A percentile compares a stretch with the other conserved stretches of the same genome.
Conservation (phyloP, 2,797 vertebrate species). For the Acanthiza pusilla region DNA sequence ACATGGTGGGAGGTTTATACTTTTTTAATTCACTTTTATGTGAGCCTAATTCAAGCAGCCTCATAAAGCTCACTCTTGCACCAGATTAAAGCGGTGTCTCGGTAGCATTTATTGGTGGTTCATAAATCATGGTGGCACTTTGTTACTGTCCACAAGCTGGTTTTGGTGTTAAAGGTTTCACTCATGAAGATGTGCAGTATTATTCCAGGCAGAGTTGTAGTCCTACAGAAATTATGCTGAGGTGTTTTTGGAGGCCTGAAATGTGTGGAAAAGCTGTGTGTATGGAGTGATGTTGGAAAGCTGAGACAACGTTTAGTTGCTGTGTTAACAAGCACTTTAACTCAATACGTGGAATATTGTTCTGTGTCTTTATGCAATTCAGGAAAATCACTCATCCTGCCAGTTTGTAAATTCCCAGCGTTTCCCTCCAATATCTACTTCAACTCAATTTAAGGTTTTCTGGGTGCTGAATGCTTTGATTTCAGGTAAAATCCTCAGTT, state of each 20-base stretch:
- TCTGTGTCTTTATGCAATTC: neutral
- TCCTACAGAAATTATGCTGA: neutral
- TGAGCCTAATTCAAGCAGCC: neutral
- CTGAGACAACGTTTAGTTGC: neutral
- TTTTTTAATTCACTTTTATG: neutral
- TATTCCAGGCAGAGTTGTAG: neutral
- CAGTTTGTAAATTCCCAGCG: neutral
- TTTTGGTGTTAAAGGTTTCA: neutral
- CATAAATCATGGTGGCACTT: neutral
- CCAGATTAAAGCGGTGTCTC: neutral
- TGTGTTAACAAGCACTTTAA: neutral
- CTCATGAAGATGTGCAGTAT: neutral
- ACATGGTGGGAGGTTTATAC: neutral
- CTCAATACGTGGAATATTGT: neutral
- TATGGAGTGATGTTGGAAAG: neutral
- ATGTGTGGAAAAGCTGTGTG: neutral
- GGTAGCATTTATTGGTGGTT: neutral
- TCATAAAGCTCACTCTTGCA: constrained; percentile 1
- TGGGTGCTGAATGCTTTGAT: neutral
- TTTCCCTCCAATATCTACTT: neutral
- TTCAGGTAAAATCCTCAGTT: neutral
- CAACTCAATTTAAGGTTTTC: neutral
- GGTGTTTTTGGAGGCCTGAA: neutral
- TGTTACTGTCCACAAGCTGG: neutral
- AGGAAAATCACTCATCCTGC: neutral